These are phyloP conservation scores for Thinocorus orbignyianus DNA, from an alignment of 2,113 vertebrate species.

Conservation along the genomic window DNA sequence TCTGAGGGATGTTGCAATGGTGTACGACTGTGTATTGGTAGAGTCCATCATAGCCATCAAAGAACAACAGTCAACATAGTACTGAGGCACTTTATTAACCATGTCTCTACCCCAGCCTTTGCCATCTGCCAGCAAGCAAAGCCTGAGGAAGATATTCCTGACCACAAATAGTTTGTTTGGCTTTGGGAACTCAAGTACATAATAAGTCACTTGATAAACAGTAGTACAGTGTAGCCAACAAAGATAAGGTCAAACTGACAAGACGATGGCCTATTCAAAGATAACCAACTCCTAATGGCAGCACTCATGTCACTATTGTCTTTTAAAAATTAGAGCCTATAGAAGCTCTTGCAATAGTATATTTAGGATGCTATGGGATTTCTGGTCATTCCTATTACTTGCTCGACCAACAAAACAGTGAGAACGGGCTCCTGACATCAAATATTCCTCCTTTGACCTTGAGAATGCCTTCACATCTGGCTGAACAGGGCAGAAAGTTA, in stretches of 20 bases:
- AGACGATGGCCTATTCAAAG: not conserved
- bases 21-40: not conserved
- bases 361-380: not conserved
- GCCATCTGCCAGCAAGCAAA: not conserved
- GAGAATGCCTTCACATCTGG: not conserved
- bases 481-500: not conserved
- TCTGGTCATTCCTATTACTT: not conserved
- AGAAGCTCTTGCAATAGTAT: not conserved
- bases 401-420: not conserved
- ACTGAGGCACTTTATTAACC: not conserved
- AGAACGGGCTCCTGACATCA: not conserved
- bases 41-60: not conserved
- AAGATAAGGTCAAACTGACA: not conserved
- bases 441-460: not conserved
- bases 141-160: not conserved
- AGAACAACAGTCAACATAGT: not conserved
- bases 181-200: not conserved
- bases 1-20: not conserved
- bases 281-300: not conserved
- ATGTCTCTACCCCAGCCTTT: not conserved
- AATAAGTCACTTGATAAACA: not conserved
- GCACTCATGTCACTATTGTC: not conserved
- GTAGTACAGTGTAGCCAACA: not conserved
- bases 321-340: not conserved
- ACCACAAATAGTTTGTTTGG: not conserved